These are phyloP conservation scores for Remorina albescens DNA, from an alignment of 2,797 vertebrate species.

Conservation along the genomic window DNA sequence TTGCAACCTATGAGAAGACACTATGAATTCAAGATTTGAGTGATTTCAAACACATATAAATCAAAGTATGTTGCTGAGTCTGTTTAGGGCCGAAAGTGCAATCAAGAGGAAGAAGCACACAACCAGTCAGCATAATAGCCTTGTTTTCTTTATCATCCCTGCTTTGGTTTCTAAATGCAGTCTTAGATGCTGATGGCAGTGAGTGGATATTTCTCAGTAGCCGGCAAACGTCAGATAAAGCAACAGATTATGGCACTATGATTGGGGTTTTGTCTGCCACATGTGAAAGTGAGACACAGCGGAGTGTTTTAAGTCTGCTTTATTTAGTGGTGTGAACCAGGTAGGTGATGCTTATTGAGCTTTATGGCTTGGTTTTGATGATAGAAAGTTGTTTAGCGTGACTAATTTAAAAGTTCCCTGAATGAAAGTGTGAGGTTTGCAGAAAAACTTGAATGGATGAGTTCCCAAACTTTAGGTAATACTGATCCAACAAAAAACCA, in stretches of 20 bases:
- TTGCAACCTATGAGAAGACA: not conserved
- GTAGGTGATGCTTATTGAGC: constrained; percentile 7
- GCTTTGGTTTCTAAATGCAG: constrained; percentile 27
- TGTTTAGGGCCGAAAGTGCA: constrained; percentile 25
- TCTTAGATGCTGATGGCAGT: constrained; percentile 38
- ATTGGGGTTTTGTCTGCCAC: constrained; percentile 35
- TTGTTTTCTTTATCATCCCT: constrained; percentile 14
- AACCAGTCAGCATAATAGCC: constrained; percentile 32
- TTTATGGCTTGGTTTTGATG: constrained; percentile 8
- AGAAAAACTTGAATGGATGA: not conserved
- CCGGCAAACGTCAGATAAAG: constrained; percentile 19
- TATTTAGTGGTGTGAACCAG: constrained; percentile 18
- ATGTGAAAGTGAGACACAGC: not conserved
- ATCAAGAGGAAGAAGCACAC: constrained; percentile 28
- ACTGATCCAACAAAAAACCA: not conserved
- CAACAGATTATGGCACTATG: constrained; percentile 28
- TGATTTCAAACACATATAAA: constrained; percentile 28
- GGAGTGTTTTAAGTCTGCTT: constrained; percentile 1
- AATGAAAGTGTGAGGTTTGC: not conserved
- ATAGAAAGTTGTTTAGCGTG: not conserved
- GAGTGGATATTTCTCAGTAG: constrained; percentile 34
- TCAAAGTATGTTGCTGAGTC: constrained; percentile 29
- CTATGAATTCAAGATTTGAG: constrained; percentile 26
- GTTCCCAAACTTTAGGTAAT: not conserved
- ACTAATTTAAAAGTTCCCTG: not conserved